These are phyloP conservation scores for Argyrosomus japonicus DNA, from an alignment of 2,113 vertebrate genomes.

Conservation along the genomic window DNA sequence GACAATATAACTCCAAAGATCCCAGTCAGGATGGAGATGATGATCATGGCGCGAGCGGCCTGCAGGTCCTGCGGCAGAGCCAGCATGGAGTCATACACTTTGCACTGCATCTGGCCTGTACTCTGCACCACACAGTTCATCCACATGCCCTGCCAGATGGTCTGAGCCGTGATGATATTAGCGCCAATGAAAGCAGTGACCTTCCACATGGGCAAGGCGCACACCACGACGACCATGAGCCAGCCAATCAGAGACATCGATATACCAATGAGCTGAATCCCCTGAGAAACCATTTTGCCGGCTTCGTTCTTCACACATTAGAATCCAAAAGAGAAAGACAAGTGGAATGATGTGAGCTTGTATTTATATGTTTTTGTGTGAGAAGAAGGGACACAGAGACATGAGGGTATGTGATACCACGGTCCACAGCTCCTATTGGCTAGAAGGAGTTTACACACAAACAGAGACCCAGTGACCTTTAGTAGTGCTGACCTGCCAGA, in stretches of 20 bases:
- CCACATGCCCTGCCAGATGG: conserved; percentile 87
- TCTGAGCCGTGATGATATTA: conserved; percentile 85
- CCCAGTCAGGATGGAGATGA: conserved; percentile 89
- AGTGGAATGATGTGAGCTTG: background rate
- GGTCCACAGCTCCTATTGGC: conserved; percentile 46
- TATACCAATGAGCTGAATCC: conserved; percentile 80
- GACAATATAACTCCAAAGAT: conserved; percentile 86
- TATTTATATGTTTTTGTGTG: conserved; percentile 62
- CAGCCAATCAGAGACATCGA: conserved; percentile 76
- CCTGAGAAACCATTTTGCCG: conserved; percentile 79
- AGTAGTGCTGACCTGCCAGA: conserved; percentile 59
- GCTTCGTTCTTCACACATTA: background rate
- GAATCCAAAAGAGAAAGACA: conserved; percentile 15
- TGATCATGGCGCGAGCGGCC: conserved; percentile 90
- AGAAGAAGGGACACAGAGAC: conserved; percentile 31
- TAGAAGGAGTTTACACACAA: conserved; percentile 77
- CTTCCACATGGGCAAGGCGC: conserved; percentile 85
- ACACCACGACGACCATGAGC: conserved; percentile 77
- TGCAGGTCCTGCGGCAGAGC: conserved; percentile 88
- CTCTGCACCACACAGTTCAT: conserved; percentile 90
- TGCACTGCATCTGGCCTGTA: conserved; percentile 86
- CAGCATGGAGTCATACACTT: conserved; percentile 85
- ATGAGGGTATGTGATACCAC: conserved; percentile 59
- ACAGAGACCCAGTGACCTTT: conserved; percentile 69
- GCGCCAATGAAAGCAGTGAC: conserved; percentile 81